These are phyloP conservation scores for Melolontha melolontha DNA, from an alignment of 2,888 invertebrate genomes.

Conservation along the genomic window DNA sequence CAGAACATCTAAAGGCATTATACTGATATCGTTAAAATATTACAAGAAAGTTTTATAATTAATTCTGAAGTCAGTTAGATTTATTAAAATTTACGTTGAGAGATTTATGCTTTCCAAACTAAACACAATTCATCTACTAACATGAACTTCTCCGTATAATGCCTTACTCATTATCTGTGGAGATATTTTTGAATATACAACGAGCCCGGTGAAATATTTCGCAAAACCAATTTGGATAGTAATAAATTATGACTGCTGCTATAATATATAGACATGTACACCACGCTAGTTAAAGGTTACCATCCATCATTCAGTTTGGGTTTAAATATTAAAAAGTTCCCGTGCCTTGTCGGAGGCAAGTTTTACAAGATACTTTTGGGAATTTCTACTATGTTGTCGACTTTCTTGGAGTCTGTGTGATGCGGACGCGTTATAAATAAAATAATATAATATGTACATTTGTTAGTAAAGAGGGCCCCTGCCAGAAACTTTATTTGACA, in stretches of 20 bases:
- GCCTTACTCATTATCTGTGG: too few relatives aligned
- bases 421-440: conserved; percentile 23
- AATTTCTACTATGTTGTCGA: conserved; percentile 16
- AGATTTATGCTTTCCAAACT: too few relatives aligned
- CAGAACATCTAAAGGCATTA: too few relatives aligned
- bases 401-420: conserved; percentile 26
- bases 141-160: too few relatives aligned
- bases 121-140: too few relatives aligned
- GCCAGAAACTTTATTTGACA: conserved; percentile 20
- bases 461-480: conserved; percentile 15
- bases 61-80: too few relatives aligned
- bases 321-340: conserved; percentile 52
- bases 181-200: too few relatives aligned
- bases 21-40: too few relatives aligned
- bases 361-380: conserved; percentile 38
- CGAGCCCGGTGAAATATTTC: conserved; percentile 1
- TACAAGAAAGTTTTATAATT: too few relatives aligned
- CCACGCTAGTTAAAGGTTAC: conserved; percentile 50
- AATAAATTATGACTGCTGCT: conserved; percentile 40
- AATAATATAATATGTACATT: conserved; percentile 32
- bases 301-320: conserved; percentile 52
- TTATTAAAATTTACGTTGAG: too few relatives aligned
- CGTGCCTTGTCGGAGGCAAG: conserved; percentile 34
- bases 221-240: conserved; percentile 40
- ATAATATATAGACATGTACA: conserved; percentile 48